Evolutionary conservation across 2,797 vertebrate genomes (phyloP).

Genomic region (Cynopterus sphinx): DNA sequence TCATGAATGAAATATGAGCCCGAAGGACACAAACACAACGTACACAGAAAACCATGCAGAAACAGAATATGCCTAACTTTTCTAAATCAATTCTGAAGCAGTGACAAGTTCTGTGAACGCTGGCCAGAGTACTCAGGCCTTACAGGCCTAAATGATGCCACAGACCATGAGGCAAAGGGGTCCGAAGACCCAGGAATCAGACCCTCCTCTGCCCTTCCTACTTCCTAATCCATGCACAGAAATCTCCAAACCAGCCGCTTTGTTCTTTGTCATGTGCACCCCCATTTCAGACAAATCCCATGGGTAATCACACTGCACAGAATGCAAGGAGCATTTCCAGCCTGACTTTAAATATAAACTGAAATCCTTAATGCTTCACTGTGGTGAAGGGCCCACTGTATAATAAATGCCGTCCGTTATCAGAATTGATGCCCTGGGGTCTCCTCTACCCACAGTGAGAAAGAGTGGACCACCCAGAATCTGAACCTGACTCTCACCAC

Average conservation of each 20-base stretch:
- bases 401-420: constrained; percentile 17
- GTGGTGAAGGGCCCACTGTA: background rate
- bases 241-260: background rate
- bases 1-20: background rate
- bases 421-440: background rate
- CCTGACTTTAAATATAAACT: constrained; percentile 52
- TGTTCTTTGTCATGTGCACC: background rate
- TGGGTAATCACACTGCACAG: constrained; percentile 53
- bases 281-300: constrained; percentile 33
- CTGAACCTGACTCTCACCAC: background rate
- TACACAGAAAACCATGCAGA: background rate
- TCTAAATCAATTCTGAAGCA: background rate
- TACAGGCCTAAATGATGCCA: background rate
- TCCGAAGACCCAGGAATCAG: background rate
- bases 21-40: background rate
- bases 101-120: background rate
- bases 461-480: background rate
- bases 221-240: background rate
- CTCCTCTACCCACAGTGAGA: background rate
- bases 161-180: background rate
- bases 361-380: constrained; percentile 28
- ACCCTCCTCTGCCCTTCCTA: background rate
- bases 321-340: constrained; percentile 27
- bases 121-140: background rate
- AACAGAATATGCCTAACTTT: background rate